Base-by-base conservation (phyloP, 2,797 vertebrate species). In the Cetoscarus ocellatus region DNA sequence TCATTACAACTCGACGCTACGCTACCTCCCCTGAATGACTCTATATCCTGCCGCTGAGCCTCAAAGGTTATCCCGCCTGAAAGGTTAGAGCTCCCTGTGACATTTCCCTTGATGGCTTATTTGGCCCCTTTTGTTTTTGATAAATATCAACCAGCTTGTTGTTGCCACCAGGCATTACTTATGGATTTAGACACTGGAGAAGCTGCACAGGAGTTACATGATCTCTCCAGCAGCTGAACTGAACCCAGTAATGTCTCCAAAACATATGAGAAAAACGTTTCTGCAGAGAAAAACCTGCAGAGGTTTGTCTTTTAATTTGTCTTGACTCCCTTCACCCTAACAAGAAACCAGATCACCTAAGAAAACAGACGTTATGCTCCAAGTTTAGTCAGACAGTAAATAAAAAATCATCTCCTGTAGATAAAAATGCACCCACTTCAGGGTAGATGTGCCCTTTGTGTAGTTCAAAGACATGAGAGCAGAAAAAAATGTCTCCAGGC, bases 21-120 rank as follows among this genome's bases (percentile, higher is more conserved):
- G 76, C 67, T 73, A 56, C 63, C 56, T 52, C 47, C 35, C 47
- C 57, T 69, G 65, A 88, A 82, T 64, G 52, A 67, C 81, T 79
- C 70, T 71, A 70, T 76, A 69, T 86, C 78, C 77, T 59, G 48
- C 53, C 63, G 50, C 61, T 17, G 61, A 78, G 81, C 81, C 70
- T 88, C 74, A 91, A 92, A 92, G 86, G 91, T 90, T 84, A 86
- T 61, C 70, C n/a, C 47, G 13, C 48, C 50, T 52, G 10, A 91
- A 93, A 94, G 93, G 91, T 93, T 80, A 89, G 75, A 7, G 70
- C 77, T 75, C 86, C 51, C 34, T 12, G 70, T 91, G 92, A 86
- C 92, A 92, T 93, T 94, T 93, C 48, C 65, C 72, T 52, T 77
- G 75, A 90, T 88, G 82, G 80, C 91, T 91, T 88, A 84, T 79